Base-by-base conservation (phyloP, 2,113 vertebrate species). In the Aptenodytes forsteri region DNA sequence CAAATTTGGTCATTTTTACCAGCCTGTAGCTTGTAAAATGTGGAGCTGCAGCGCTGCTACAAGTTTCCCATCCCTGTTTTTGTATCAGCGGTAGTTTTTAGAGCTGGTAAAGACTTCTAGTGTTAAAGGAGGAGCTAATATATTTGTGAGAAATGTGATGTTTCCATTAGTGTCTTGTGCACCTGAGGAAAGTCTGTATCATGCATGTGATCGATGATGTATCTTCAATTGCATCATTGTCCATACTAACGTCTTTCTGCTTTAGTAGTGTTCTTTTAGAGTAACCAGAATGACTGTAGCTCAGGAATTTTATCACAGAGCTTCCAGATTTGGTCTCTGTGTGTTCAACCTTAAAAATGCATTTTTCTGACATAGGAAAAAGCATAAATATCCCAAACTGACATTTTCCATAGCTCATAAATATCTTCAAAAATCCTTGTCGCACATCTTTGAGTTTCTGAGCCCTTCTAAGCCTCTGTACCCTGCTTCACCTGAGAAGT, bases 121-220 rank as follows among this genome's bases (percentile, higher is more conserved):
- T 21, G 55, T 88, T 96, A 27, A 50, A 87, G 84, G 36, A 96
- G 22, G 44, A 81, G 89, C 85, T 38, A 40, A 5, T 86, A 16
- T 71, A n/a, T 90, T 78, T 47, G 34, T 15, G 88, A 23, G 50
- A 59, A 89, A 61, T 1, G 4, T 38, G 21, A 7, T 27, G 38
- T 40, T 81, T 54, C 42, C 30, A 10, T 52, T 55, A 8, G 30
- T 16, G 32, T 47, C 18, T 44, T 19, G 7, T 42, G 56, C 30
- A n/a, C 23, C n/a, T 44, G 40, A 69, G 59, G 27, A 19, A 40
- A 34, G 55, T 27, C 38, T 3, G 0, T 38, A 9, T 52, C 38
- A 10, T 26, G 38, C n/a, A 6, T 10, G 11, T 16, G 62, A 18
- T 9, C 11, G 56, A 8, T 42, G 9, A 1, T 8, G 1, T 9